These are phyloP conservation scores for Egretta garzetta DNA, from an alignment of 2,113 vertebrate species.

Conservation along the genomic window DNA sequence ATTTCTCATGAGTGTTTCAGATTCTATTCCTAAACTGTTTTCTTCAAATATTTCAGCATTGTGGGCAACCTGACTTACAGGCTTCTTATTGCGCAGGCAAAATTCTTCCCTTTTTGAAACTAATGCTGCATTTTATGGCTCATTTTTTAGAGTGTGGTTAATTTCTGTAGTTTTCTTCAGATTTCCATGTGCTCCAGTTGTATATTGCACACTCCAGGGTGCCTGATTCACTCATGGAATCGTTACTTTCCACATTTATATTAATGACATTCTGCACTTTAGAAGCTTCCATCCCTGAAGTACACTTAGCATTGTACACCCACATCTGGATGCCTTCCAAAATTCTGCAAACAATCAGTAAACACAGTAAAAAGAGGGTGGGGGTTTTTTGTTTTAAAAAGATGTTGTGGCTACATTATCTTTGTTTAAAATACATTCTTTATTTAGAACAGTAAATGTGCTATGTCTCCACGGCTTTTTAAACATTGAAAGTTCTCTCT, in stretches of 20 bases:
- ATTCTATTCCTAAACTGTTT: background rate
- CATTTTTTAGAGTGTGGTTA: background rate
- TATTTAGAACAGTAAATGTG: background rate
- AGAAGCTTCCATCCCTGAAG: background rate
- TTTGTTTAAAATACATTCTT: background rate
- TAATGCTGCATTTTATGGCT: background rate
- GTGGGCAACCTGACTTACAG: background rate
- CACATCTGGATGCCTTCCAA: background rate
- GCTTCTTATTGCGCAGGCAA: background rate
- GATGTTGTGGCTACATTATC: background rate
- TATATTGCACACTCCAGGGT: background rate
- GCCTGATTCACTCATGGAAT: background rate
- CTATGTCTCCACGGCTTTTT: background rate
- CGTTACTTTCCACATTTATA: background rate
- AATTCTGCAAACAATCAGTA: background rate
- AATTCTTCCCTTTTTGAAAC: background rate
- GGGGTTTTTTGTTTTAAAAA: background rate
- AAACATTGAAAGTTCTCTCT: background rate
- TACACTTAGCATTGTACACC: background rate
- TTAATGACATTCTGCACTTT: background rate
- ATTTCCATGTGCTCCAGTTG: background rate
- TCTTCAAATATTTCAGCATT: background rate
- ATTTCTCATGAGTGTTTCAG: background rate
- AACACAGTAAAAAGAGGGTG: background rate
- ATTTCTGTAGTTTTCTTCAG: background rate